A percentile compares a stretch with the other conserved stretches of the same genome.
Evolutionary conservation across 2,888 invertebrate genomes (phyloP).

Genomic region (Nesidiocoris tenuis): DNA sequence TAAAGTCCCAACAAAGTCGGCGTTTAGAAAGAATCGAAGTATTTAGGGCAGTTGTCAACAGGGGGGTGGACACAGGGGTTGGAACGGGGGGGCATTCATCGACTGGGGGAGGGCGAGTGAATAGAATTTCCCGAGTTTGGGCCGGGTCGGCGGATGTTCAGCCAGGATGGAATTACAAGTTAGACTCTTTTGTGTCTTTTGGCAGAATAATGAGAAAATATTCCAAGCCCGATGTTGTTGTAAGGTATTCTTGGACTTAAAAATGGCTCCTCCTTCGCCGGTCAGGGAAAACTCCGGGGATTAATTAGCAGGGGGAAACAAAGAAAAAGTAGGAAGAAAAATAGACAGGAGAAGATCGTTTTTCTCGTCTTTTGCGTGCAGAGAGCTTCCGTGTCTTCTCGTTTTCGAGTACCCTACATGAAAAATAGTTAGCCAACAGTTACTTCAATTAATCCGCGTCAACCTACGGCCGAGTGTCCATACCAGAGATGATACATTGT

Average conservation of each 20-base stretch:
- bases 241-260: too few relatives aligned
- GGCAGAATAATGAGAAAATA: too few relatives aligned
- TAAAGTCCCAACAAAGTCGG: too few relatives aligned
- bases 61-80: too few relatives aligned
- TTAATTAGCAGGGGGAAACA: not conserved
- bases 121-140: not conserved
- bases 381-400: not conserved
- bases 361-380: not conserved
- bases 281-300: not conserved
- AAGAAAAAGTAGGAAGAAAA: not conserved
- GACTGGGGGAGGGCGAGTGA: not conserved
- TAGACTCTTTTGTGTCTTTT: not conserved
- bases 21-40: too few relatives aligned
- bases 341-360: not conserved
- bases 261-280: too few relatives aligned
- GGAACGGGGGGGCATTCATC: not conserved
- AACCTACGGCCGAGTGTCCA: not conserved
- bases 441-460: not conserved
- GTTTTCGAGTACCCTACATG: not conserved
- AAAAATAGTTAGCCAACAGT: not conserved
- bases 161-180: not conserved
- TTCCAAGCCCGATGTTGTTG: too few relatives aligned
- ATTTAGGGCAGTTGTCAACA: too few relatives aligned
- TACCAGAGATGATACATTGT: too few relatives aligned
- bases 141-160: not conserved